Evolutionary conservation across 2,113 vertebrate genomes (phyloP), one percentile per base, ranked within the genome.

Genomic region (Narcine bancroftii): DNA sequence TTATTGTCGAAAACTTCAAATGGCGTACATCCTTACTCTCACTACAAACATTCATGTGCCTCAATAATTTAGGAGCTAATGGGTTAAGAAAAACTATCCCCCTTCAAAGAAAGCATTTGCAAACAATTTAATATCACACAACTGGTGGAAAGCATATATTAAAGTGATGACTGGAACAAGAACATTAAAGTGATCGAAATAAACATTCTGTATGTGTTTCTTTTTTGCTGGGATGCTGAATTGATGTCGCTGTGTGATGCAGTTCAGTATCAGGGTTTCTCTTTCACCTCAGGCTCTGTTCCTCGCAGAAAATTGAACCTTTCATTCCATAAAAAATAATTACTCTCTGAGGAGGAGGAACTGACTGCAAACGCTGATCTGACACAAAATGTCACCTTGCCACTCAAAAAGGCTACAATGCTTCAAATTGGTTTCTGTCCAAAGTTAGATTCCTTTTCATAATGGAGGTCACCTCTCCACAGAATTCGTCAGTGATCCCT

Each of bases 321-420:
- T 96, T 97, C 94, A 94, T 96, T 96, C 96, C 94, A 95, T 96
- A 96, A 97, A 96, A 96, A 97, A 97, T 96, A 96, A 96, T 97
- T 97, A 97, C 97, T 97, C 97, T 97, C 97, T 1, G 95, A 93
- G 96, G 97, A 96, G 97, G 96, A 94, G 92, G 93, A 95, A 95
- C 95, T 95, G 93, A 97, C 96, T 94, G 93, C 92, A 96, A 97
- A 96, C 96, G 97, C 96, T 96, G 96, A 98, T 96, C 95, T 94
- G 96, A 97, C 96, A 96, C 94, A 94, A 97, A 97, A 96, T 96
- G 98, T 98, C 98, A 98, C 98, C 97, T 97, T 98, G 97, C 95
- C 97, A 95, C 93, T 95, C 96, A 95, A 95, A 94, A 93, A 93
- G 94, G 83, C 93, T 93, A 92, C 9, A 13, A 93, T 93, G 92